Base-by-base conservation (phyloP, 2,888 invertebrate species). In the Tortrix viridana region DNA sequence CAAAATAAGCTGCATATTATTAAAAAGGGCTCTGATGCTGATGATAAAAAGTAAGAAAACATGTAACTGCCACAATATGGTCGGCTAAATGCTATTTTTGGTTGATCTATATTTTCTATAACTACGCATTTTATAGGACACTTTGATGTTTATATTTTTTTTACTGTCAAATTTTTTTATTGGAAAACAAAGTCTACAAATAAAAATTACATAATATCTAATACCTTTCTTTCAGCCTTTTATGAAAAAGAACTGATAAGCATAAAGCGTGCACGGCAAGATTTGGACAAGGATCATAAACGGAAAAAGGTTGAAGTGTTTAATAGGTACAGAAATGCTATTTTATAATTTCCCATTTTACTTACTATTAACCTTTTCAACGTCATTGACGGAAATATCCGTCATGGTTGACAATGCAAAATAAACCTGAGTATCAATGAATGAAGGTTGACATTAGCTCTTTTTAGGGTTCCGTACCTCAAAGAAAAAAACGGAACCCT, bases 251-350 rank as follows among this genome's bases (percentile, higher is more conserved):
- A 76, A 60, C 49, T 77, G 26, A 23, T 75, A 5, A 56, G 61
- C 20, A 32, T 77, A 16, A 73, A 72, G 44, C 61, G 64, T 38
- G 70, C 69, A 46, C 55, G 72, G 43, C 62, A 60, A 18, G 73
- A 74, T 22, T 43, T 76, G 38, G 74, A 79, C 7, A 74, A 62
- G 26, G 63, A 48, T n/a, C 74, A 77, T 44, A 74, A 75, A 65
- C 70, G 61, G 55, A 67, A 74, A 62, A 73, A 72, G 48, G 55
- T 65, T 9, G 61, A 70, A 41, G 54, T 68, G 12, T 65, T 71
- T 62, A 19, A 64, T 49, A 68, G 73, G 76, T 76, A 58, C n/a
- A 20, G 6, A 6, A 5, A 3, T 44, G 18, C 18, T 14, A 3
- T n/a, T 14, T 5, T 1, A 38, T 38, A 14, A 38, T n/a, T 12